Evolutionary conservation across 2,888 invertebrate genomes (phyloP), one percentile per base, ranked within the genome.

Genomic region (Spilosoma lubricipeda): DNA sequence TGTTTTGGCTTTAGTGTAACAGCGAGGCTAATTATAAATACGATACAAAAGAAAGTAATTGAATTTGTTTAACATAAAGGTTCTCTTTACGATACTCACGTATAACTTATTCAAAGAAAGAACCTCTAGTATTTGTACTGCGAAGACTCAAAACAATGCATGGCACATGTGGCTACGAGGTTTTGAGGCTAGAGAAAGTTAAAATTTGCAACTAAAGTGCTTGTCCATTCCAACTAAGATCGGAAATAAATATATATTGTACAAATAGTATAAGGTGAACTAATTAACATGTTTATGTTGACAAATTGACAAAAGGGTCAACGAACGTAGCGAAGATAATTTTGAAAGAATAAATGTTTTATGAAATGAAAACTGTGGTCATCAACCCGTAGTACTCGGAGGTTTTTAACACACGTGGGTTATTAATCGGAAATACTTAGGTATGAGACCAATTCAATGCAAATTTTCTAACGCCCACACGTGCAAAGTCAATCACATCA

Each of bases 151-250:
- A 93, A 93, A 94, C 94, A 95, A 94, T 93, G 93, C 89, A 82
- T 86, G 87, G 84, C 91, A 89, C 89, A 87, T 86, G 86, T 86
- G 82, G 82, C 89, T 96, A 92, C 91, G 94, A 92, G 95, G 95
- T 95, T 94, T 92, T 90, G 94, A 93, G 95, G 95, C 93, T 95
- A 95, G 94, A 95, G 95, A 95, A 95, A 95, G 95, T 94, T 90
- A 91, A 93, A 91, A 92, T 93, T 92, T 89, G 90, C 91, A 90
- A 91, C 87, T 86, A 85, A 92, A 88, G 91, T 90, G 90, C 91
- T 90, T 90, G 91, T 90, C 85, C 88, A 86, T 86, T 83, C 87
- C 87, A 88, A 87, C 84, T 80, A 75, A 77, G 72, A 87, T 84
- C 81, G 82, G 81, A 85, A 87, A 87, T 87, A 87, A 85, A 84